Evolutionary conservation across 2,888 invertebrate species (phyloP).

Genomic region (Neoaliturus tenellus): DNA sequence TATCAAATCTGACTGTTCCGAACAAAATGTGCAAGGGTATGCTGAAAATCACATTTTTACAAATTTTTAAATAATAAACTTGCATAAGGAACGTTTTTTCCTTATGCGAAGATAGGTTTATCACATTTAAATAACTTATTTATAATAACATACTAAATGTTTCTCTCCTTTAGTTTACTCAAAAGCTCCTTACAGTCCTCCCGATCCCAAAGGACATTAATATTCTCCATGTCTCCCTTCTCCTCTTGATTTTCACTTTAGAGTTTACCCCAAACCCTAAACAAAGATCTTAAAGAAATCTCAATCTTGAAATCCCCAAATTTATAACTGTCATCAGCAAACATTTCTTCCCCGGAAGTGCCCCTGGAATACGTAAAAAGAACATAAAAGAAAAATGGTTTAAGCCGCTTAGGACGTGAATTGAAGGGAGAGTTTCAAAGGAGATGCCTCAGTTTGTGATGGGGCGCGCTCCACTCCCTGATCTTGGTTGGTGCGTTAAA

Average conservation of each 20-base stretch:
- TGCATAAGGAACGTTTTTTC: too few species aligned
- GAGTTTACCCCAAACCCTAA: neutral
- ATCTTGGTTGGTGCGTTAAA: neutral
- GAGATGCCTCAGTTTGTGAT: neutral
- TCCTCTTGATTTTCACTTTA: conserved; percentile 5
- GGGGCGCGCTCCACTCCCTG: neutral
- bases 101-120: too few species aligned
- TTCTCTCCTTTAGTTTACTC: too few species aligned
- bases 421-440: conserved; percentile 7
- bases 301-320: conserved; percentile 14
- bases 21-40: too few species aligned
- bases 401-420: conserved; percentile 7
- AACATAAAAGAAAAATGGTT: conserved; percentile 33
- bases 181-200: neutral
- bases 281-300: conserved; percentile 6
- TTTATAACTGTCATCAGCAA: conserved; percentile 33
- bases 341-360: neutral
- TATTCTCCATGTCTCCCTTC: neutral
- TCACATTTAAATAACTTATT: too few species aligned
- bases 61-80: too few species aligned
- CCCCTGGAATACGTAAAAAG: conserved; percentile 9
- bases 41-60: too few species aligned
- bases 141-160: too few species aligned
- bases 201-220: neutral
- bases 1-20: too few species aligned